A percentile compares a stretch with the other conserved stretches of the same genome.
phyloP scores from a whole-genome alignment of 2,797 vertebrate genomes.

The Euphonia xanthogaster region DNA sequence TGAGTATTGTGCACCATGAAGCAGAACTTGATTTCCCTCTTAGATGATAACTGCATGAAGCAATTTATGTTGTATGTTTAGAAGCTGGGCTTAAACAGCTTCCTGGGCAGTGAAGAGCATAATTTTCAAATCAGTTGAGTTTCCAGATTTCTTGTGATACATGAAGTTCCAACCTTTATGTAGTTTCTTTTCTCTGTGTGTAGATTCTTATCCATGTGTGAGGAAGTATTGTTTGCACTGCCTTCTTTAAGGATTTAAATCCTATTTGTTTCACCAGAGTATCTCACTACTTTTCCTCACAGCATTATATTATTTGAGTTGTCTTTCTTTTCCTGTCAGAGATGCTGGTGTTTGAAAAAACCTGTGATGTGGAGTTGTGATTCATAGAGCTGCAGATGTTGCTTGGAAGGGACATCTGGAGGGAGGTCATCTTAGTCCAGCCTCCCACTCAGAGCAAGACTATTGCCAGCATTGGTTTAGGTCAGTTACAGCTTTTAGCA shows the following conservation, averaged over 20 bases:
- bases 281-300: background rate
- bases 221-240: background rate
- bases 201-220: background rate
- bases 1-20: background rate
- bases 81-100: background rate
- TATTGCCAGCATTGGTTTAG: background rate
- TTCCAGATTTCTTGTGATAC: background rate
- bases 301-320: background rate
- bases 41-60: background rate
- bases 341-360: background rate
- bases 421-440: constrained; percentile 33
- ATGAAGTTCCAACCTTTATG: background rate
- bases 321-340: background rate
- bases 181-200: background rate
- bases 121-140: background rate
- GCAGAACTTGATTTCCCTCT: background rate
- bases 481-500: background rate
- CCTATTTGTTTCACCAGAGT: background rate
- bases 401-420: background rate
- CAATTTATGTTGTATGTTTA: background rate
- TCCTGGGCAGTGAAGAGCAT: background rate
- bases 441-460: background rate
- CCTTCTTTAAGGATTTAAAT: background rate
- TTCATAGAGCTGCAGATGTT: background rate
- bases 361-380: background rate